Evolutionary conservation across 2,888 invertebrate species (phyloP).

Genomic region (Alviniconcha strummeri): DNA sequence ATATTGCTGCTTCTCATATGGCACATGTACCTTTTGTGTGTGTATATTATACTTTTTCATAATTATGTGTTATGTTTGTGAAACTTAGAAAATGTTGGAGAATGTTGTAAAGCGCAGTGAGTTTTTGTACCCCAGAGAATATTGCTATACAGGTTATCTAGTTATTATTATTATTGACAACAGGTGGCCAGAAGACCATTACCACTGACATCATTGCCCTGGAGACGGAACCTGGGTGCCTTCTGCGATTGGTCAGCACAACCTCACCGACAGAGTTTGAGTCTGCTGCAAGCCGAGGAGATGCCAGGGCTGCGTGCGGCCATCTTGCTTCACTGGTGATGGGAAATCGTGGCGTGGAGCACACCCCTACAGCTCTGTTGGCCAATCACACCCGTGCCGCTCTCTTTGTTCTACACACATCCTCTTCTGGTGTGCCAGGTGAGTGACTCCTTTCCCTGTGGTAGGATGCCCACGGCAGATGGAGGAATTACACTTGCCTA

Average conservation of each 20-base stretch:
- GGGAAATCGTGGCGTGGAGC: constrained; percentile 61
- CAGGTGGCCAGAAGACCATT: constrained; percentile 58
- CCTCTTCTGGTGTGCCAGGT: constrained; percentile 18
- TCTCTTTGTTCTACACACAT: constrained; percentile 58
- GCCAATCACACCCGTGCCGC: constrained; percentile 65
- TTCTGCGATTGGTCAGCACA: constrained; percentile 62
- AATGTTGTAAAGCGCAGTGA: no score
- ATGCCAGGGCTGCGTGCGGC: constrained; percentile 58
- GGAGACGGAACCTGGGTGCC: constrained; percentile 62
- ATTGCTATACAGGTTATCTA: no score
- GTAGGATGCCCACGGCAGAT: background rate
- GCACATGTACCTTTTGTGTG: no score
- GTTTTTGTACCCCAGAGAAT: no score
- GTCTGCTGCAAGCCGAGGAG: constrained; percentile 47
- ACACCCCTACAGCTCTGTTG: constrained; percentile 65
- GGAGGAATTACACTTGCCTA: no score
- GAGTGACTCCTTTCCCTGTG: background rate
- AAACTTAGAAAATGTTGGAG: no score
- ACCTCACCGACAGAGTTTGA: constrained; percentile 61
- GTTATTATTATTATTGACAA: no score
- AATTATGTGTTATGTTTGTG: no score
- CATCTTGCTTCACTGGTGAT: constrained; percentile 69
- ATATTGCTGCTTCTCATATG: no score
- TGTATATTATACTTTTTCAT: no score
- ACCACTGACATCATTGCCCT: constrained; percentile 65